A percentile compares a stretch with the other conserved stretches of the same genome.
Evolutionary conservation across 2,797 vertebrate species (phyloP).

Genomic region (Gallinago solitaria): DNA sequence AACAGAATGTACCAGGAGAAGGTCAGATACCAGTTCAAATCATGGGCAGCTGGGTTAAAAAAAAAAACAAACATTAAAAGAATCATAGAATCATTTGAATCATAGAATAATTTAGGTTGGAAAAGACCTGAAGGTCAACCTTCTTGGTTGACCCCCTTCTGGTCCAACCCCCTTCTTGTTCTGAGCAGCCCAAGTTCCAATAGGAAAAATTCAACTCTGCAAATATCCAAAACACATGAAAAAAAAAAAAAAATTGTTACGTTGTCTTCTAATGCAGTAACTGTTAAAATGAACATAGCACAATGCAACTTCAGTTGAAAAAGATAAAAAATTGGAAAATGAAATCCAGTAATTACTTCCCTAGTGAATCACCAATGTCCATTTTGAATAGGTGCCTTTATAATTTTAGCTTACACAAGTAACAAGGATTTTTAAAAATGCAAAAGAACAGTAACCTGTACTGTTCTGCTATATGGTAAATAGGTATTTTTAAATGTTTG

Average conservation of each 20-base stretch:
- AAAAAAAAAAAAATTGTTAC: not conserved
- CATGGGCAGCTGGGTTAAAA: not conserved
- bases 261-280: not conserved
- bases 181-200: not conserved
- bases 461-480: not conserved
- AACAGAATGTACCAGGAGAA: not conserved
- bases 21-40: not conserved
- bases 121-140: not conserved
- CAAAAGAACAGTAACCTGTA: not conserved
- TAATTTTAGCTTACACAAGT: not conserved
- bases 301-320: not conserved
- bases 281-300: not conserved
- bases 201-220: not conserved
- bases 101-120: not conserved
- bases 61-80: not conserved
- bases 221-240: not conserved
- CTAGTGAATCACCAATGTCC: not conserved
- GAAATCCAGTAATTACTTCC: not conserved
- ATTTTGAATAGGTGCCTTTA: not conserved
- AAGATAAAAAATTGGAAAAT: not conserved
- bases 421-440: not conserved
- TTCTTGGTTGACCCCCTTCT: too few relatives aligned
- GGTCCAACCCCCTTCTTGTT: not conserved
- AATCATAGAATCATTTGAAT: too few relatives aligned
- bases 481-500: not conserved